Base-by-base conservation (phyloP, 1,140 invertebrate species). In the Drosophila tropicalis region DNA sequence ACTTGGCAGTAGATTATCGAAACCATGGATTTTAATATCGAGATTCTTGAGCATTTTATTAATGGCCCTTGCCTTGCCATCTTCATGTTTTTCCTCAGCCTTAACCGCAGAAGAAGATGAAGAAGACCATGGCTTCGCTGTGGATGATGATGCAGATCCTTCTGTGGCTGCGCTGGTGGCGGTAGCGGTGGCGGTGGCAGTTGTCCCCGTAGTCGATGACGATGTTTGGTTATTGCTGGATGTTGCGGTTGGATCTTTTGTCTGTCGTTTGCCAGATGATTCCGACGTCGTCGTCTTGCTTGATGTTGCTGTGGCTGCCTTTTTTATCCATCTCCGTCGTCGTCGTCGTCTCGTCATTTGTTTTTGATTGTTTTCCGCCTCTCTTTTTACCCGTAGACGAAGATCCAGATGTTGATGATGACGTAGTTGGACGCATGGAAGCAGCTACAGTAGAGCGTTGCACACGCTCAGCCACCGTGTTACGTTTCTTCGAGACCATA, bases 21-120 rank as follows among this genome's bases (percentile, higher is more conserved):
- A 92, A 58, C 91, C 91, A 56, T 90, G 90, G 22, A 92, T 92
- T 77, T 92, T 90, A 51, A 92, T 92, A 71, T 92, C 91, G 58
- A 92, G 78, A 56, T 70, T 92, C 56, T 92, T 92, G 12, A 92
- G 82, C 87, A 92, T 91, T 72, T 92, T 92, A 62, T 89, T 92
- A 3, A 92, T 92, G 32, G 91, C 91, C 1, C 90, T 82, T 22
- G 90, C 74, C 62, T 92, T 92, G 25, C 81, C 91, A 73, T 92
- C 91, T 39, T 91, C 84, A 29, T 80, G 79, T 5, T 80, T 73
- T 47, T 87, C 84, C 64, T 89, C 84, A 3, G 68, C 25, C 22
- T 78, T 79, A 4, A 41, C 22, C n/a, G 47, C 7, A 5, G 34
- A 36, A 12, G 29, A 29, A n/a, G 44, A 10, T 5, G 34, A 36